Evolutionary conservation across 2,113 vertebrate species (phyloP).

Genomic region (Corynorhinus townsendii): DNA sequence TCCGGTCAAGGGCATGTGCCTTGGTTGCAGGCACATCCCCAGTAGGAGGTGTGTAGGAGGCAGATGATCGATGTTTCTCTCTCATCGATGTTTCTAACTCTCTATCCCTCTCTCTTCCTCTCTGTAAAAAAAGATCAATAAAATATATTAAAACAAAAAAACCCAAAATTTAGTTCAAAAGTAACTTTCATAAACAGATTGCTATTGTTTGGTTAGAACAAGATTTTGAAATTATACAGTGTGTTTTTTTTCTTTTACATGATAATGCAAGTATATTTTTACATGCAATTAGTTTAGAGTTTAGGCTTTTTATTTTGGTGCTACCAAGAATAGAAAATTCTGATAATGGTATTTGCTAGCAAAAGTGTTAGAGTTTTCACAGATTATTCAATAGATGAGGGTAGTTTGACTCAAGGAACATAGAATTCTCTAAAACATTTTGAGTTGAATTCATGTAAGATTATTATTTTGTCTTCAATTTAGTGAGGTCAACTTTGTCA

Average conservation of each 20-base stretch:
- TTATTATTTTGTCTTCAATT: conserved; percentile 25
- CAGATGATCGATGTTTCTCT: too few relatives aligned
- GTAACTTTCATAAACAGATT: conserved; percentile 9
- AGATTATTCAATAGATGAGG: neutral
- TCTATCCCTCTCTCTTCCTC: too few relatives aligned
- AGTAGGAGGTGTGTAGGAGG: too few relatives aligned
- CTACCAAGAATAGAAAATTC: neutral
- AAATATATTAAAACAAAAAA: too few relatives aligned
- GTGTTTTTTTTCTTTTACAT: neutral
- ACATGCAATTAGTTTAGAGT: neutral
- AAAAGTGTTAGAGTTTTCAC: neutral
- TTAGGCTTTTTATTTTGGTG: neutral
- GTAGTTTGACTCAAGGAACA: neutral
- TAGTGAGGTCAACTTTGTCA: neutral
- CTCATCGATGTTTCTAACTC: too few relatives aligned
- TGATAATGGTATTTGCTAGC: conserved; percentile 2
- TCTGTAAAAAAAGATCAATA: too few relatives aligned
- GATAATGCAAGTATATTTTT: neutral
- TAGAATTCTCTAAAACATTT: neutral
- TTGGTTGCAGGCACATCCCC: too few relatives aligned
- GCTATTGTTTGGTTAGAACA: neutral
- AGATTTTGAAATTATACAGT: neutral
- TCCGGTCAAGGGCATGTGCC: too few relatives aligned
- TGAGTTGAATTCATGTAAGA: neutral
- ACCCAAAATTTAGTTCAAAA: conserved; percentile 36